Evolutionary conservation across 1,140 invertebrate species (phyloP).

Genomic region (Ceratoteleas bidentatus): DNA sequence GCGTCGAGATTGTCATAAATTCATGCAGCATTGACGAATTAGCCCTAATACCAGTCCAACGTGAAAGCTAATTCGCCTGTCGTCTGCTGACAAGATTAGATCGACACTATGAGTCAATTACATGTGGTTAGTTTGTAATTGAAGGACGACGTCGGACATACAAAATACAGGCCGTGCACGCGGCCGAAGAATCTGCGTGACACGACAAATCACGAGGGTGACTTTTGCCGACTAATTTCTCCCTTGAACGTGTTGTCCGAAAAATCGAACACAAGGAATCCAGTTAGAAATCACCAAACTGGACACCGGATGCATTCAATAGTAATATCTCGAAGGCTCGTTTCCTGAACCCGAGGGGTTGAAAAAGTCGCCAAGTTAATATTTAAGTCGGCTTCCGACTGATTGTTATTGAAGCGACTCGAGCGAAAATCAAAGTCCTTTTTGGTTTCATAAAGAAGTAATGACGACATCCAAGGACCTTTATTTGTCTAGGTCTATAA

Average conservation of each 20-base stretch:
- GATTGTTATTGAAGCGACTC: neutral
- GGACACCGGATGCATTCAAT: too few relatives aligned
- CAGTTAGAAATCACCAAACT: too few relatives aligned
- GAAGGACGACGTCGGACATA: slow-evolving; percentile 39
- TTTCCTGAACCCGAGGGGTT: neutral
- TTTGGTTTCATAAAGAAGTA: slow-evolving; percentile 19
- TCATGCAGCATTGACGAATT: slow-evolving; percentile 54
- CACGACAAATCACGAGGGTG: neutral
- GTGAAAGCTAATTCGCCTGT: slow-evolving; percentile 53
- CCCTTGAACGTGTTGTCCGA: too few relatives aligned
- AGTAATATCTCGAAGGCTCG: too few relatives aligned
- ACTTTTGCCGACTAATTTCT: too few relatives aligned
- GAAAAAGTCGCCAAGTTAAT: neutral
- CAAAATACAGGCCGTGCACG: slow-evolving; percentile 34
- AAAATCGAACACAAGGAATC: too few relatives aligned
- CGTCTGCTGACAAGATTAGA: slow-evolving; percentile 52
- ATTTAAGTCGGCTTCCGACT: slow-evolving; percentile 4
- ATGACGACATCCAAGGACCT: slow-evolving; percentile 10
- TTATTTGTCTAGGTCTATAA: slow-evolving; percentile 29
- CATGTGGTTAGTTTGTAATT: slow-evolving; percentile 55
- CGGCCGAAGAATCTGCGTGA: slow-evolving; percentile 8
- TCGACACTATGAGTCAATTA: slow-evolving; percentile 58
- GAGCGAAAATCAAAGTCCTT: slow-evolving; percentile 32
- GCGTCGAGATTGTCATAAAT: slow-evolving; percentile 50
- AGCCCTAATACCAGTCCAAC: slow-evolving; percentile 41